Base-by-base conservation (phyloP, 2,113 vertebrate species). In the Macquaria ambigua region DNA sequence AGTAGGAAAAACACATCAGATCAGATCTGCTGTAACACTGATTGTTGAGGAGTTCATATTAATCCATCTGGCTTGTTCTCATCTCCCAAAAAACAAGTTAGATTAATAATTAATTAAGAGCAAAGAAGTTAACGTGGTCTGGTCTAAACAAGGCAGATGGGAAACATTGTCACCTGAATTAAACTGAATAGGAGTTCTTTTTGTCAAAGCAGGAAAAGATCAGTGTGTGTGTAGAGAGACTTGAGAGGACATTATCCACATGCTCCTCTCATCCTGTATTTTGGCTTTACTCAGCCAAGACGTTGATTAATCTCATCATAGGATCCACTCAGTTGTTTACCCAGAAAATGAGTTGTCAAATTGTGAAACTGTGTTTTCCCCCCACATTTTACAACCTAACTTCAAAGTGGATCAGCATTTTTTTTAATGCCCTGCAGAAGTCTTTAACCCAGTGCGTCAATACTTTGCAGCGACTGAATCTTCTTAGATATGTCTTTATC, bases 401-500 rank as follows among this genome's bases (percentile, higher is more conserved):
- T 72, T 72, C 52, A 72, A 66, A 73, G 21, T 48, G 20, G 52
- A 63, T 77, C 25, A 39, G 61, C 18, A 37, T 39, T 41, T 66
- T 55, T 48, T 61, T 58, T 18, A 20, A 12, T 77, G 53, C 25
- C 68, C 21, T 41, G 39, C n/a, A 80, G 71, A 70, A 58, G 23
- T 61, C 46, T 78, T 78, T 69, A 84, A 79, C 28, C 68, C 9
- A 43, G n/a, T 55, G 41, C 74, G 43, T 78, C 74, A 55, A 58
- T 67, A 23, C 68, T 77, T 78, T 59, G 41, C 41, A 74, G 14
- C 58, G 43, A 34, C 43, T 41, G 23, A 79, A 73, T 82, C 59
- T 10, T 79, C 34, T 78, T 59, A 70, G 70, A 82, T 71, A 61
- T 85, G 70, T 81, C 71, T 70, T 66, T 46, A 82, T 62, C 43